phyloP scores from a whole-genome alignment of 1,140 invertebrate species.

The Coenobita brevimanus region DNA sequence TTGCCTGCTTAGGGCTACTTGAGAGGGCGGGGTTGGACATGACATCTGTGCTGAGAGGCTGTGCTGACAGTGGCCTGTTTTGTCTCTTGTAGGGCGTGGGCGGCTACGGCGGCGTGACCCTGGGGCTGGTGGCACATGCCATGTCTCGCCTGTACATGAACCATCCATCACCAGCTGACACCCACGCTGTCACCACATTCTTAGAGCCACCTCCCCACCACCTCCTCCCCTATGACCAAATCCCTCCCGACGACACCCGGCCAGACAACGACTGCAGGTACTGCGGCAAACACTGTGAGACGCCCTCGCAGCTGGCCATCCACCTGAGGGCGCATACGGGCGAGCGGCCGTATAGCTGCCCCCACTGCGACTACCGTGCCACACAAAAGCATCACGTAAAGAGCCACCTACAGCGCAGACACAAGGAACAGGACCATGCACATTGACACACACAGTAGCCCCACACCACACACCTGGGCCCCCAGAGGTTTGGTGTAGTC shows the following conservation, averaged over 20 bases:
- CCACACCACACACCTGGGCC: no score
- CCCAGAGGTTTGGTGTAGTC: slow-evolving; percentile 4
- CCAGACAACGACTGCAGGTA: slow-evolving; percentile 54
- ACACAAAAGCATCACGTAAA: slow-evolving; percentile 60
- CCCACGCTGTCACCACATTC: slow-evolving; percentile 41
- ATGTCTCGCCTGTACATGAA: slow-evolving; percentile 61
- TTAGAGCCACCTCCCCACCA: slow-evolving; percentile 46
- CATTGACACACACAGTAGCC: slow-evolving; percentile 32
- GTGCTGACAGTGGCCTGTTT: slow-evolving; percentile 62
- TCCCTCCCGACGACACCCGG: slow-evolving; percentile 33
- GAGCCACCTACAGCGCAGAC: slow-evolving; percentile 53
- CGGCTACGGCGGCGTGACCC: slow-evolving; percentile 53
- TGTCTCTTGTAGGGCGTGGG: slow-evolving; percentile 59
- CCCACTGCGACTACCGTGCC: slow-evolving; percentile 73
- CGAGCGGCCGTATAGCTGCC: slow-evolving; percentile 73
- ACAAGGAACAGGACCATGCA: slow-evolving; percentile 50
- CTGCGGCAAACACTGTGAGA: slow-evolving; percentile 62
- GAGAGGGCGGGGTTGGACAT: slow-evolving; percentile 28
- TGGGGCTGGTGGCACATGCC: slow-evolving; percentile 59
- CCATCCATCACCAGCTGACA: slow-evolving; percentile 44
- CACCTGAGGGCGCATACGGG: slow-evolving; percentile 71
- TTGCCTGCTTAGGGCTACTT: slow-evolving; percentile 46
- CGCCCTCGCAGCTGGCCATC: slow-evolving; percentile 62
- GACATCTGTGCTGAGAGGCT: slow-evolving; percentile 46
- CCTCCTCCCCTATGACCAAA: slow-evolving; percentile 37